phyloP scores from a whole-genome alignment of 2,797 vertebrate species.

The Siniperca undulata region DNA sequence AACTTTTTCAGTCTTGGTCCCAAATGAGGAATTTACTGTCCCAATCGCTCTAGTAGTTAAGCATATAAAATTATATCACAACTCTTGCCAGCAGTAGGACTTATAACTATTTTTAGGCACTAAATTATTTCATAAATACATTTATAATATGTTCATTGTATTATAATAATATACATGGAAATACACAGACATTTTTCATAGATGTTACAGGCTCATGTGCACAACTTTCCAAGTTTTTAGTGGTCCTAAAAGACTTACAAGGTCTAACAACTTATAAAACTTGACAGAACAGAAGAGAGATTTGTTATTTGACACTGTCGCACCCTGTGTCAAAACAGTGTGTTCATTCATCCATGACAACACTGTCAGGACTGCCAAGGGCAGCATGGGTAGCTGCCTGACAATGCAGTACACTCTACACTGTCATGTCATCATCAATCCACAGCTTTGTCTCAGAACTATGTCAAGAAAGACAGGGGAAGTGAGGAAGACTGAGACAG shows the following conservation, averaged over 20 bases:
- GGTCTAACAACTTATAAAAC: conserved; percentile 56
- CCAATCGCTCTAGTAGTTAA: conserved; percentile 54
- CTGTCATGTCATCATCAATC: conserved; percentile 76
- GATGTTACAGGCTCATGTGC: background rate
- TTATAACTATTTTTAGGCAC: conserved; percentile 37
- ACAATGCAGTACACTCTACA: conserved; percentile 65
- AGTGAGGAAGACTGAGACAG: conserved; percentile 44
- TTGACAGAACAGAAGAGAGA: conserved; percentile 60
- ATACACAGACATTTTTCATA: background rate
- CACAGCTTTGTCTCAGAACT: conserved; percentile 67
- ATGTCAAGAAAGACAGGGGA: conserved; percentile 55
- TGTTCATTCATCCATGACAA: conserved; percentile 77
- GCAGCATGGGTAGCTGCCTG: conserved; percentile 70
- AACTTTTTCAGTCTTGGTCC: conserved; percentile 59
- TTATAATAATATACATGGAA: background rate
- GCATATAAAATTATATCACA: conserved; percentile 56
- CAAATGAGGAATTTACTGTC: conserved; percentile 67
- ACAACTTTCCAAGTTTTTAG: conserved; percentile 32
- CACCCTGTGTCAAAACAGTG: conserved; percentile 72
- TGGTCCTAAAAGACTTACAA: conserved; percentile 46
- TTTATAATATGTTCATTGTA: conserved; percentile 32
- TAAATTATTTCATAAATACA: conserved; percentile 23
- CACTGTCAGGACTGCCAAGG: conserved; percentile 75
- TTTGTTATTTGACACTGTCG: conserved; percentile 71
- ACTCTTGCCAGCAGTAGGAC: conserved; percentile 18